Percentiles rank a stretch among this genome's conserved stretches.
Conservation (phyloP, 2,797 vertebrate genomes). For the Chloroceryle inda region DNA sequence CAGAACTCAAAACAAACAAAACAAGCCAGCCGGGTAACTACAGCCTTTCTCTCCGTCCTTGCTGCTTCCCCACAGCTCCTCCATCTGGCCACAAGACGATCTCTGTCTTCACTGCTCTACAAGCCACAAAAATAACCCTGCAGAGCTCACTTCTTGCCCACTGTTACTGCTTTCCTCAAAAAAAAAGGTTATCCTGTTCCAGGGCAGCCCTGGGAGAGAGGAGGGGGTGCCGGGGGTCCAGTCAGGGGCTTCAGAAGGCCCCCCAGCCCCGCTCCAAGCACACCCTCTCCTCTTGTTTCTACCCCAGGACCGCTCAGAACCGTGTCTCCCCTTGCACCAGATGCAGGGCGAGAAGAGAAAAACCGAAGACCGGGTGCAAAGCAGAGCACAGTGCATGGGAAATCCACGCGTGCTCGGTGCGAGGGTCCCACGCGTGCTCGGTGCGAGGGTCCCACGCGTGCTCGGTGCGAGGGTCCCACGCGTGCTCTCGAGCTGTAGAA, state of each 20-base stretch:
- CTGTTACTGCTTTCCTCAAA: neutral
- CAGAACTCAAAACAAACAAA: neutral
- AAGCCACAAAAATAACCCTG: neutral
- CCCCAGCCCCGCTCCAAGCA: neutral
- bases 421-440: neutral
- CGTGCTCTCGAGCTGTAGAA: too few species aligned
- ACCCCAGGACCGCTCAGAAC: neutral
- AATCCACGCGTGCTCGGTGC: fast-evolving
- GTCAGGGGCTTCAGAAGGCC: neutral
- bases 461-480: too few species aligned
- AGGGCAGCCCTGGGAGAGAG: neutral
- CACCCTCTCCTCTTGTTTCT: neutral
- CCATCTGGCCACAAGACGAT: neutral
- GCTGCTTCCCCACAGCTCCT: neutral
- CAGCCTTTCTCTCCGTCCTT: neutral
- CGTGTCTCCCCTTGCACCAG: fast-evolving
- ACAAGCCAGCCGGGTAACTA: neutral
- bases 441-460: neutral
- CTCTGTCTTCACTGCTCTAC: neutral
- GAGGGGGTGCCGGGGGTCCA: neutral
- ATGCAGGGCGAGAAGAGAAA: too few species aligned
- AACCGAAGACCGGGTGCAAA: neutral
- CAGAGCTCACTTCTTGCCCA: neutral
- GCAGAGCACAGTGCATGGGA: neutral
- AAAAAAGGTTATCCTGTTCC: fast-evolving